These are phyloP conservation scores for Dendrocincla fuliginosa DNA, from an alignment of 2,797 vertebrate genomes.

Conservation along the genomic window DNA sequence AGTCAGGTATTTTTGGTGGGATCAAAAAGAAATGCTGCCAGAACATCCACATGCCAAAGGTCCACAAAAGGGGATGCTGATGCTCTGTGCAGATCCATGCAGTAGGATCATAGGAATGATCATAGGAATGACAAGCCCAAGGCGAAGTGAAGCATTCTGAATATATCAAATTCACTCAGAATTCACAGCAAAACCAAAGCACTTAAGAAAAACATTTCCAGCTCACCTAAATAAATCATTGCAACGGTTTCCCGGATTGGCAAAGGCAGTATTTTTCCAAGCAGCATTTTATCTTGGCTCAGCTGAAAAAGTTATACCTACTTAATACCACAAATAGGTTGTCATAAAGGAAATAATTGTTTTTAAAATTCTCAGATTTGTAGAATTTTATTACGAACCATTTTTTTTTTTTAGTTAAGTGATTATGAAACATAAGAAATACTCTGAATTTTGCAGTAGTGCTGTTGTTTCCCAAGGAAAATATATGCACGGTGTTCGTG, in stretches of 20 bases:
- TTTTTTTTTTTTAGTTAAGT: neutral
- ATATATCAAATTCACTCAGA: neutral
- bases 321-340: neutral
- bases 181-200: neutral
- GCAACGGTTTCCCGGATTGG: neutral
- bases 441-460: neutral
- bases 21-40: neutral
- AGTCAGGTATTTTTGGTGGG: neutral
- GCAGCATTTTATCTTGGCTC: neutral
- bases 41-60: neutral
- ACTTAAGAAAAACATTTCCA: neutral
- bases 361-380: neutral
- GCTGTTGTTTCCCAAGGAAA: neutral
- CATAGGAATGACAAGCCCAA: neutral
- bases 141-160: neutral
- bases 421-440: neutral
- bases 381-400: neutral
- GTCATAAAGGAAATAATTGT: neutral
- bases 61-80: neutral
- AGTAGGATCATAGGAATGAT: too few relatives aligned
- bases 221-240: neutral
- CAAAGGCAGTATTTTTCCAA: neutral
- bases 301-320: neutral
- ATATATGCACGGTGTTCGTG: accelerated
- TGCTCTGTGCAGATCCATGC: accelerated